These are phyloP conservation scores for Elysia chlorotica DNA, from an alignment of 1,140 invertebrate species.

Conservation along the genomic window DNA sequence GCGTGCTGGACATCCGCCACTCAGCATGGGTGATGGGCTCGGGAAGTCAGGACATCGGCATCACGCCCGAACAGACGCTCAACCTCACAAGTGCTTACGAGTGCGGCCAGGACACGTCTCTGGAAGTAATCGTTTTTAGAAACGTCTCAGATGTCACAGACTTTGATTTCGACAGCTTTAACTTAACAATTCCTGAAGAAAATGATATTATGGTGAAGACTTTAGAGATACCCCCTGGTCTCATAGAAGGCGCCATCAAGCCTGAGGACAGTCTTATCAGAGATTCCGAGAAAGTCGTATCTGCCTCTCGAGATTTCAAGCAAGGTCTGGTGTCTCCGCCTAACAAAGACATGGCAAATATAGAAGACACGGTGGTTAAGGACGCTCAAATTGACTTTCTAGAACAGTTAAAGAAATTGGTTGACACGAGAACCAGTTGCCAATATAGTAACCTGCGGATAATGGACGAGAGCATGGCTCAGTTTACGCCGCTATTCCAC, in stretches of 20 bases:
- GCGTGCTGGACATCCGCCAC: constrained; percentile 27
- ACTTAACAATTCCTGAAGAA: background rate
- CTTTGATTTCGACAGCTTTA: background rate
- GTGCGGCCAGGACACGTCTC: constrained; percentile 28
- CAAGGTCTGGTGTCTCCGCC: background rate
- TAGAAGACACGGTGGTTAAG: background rate
- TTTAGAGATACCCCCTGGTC: background rate
- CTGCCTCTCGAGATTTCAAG: background rate
- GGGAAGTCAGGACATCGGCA: background rate
- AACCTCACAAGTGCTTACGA: constrained; percentile 30
- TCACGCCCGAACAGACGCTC: background rate
- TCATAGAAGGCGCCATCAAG: background rate
- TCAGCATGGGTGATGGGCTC: constrained; percentile 9
- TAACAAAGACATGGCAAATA: background rate
- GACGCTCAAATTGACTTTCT: background rate
- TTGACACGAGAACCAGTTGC: background rate
- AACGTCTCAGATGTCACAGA: constrained; percentile 8
- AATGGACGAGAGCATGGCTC: constrained; percentile 19
- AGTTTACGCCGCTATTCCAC: background rate
- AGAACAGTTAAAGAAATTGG: constrained; percentile 2
- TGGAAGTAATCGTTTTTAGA: constrained; percentile 18
- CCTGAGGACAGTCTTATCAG: background rate
- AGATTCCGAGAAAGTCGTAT: background rate
- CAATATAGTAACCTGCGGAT: constrained; percentile 6
- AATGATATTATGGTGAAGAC: background rate